Evolutionary conservation across 2,797 vertebrate genomes (phyloP).

Genomic region (Anabacerthia variegaticeps): DNA sequence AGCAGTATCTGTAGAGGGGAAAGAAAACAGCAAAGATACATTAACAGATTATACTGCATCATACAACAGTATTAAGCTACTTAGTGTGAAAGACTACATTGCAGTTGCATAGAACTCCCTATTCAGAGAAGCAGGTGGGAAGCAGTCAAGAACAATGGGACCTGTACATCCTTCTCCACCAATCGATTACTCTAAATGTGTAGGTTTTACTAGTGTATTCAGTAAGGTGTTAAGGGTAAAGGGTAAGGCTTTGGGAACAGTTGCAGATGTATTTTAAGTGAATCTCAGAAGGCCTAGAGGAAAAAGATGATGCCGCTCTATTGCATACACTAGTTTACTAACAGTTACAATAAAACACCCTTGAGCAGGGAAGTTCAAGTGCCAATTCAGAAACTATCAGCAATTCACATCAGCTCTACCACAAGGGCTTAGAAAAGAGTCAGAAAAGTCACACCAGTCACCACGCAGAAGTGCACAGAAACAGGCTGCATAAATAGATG

Average conservation of each 20-base stretch:
- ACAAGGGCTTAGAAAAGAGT: background rate
- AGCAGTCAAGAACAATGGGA: background rate
- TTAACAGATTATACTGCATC: background rate
- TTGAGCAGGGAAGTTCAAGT: background rate
- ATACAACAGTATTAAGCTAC: background rate
- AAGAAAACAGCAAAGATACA: background rate
- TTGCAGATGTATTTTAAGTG: background rate
- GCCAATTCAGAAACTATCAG: background rate
- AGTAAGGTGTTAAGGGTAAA: background rate
- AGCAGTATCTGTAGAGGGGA: background rate
- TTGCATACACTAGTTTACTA: background rate
- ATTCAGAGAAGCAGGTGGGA: background rate
- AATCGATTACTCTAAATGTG: background rate
- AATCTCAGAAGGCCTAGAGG: background rate
- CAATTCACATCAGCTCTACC: background rate
- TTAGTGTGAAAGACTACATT: background rate
- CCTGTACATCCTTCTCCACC: background rate
- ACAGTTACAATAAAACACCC: background rate
- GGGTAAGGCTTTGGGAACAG: background rate
- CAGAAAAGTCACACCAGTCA: background rate
- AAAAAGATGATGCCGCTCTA: background rate
- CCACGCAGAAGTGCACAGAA: background rate
- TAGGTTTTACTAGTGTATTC: background rate
- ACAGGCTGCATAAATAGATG: background rate
- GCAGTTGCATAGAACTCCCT: background rate